Conservation (phyloP, 2,888 invertebrate genomes). For the Drosophila tripunctata region DNA sequence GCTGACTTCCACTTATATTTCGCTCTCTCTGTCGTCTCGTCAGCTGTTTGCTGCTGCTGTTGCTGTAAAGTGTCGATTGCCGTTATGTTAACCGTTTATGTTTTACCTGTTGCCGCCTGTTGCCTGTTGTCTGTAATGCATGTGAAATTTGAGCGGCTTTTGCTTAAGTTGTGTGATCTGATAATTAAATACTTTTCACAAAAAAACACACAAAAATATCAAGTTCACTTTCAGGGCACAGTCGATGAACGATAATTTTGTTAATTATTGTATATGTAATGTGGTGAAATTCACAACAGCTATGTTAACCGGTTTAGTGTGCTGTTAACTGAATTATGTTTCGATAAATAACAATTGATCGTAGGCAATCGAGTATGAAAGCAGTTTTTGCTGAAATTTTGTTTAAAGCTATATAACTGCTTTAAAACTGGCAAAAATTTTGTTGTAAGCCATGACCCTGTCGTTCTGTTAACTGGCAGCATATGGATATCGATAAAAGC, state of each 20-base stretch:
- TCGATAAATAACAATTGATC: too few relatives aligned
- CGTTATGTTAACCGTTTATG: not conserved
- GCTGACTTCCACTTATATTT: constrained; percentile 6
- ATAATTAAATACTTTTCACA: constrained; percentile 18
- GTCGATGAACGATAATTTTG: constrained; percentile 28
- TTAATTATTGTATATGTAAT: not conserved
- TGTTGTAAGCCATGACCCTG: too few relatives aligned
- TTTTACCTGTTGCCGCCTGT: constrained; percentile 35
- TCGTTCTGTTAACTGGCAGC: too few relatives aligned
- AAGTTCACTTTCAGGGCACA: constrained; percentile 8
- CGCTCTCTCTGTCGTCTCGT: constrained; percentile 17
- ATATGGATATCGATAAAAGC: too few relatives aligned
- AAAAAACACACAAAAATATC: constrained; percentile 12
- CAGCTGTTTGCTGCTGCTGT: constrained; percentile 32
- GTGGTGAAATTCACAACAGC: too few relatives aligned
- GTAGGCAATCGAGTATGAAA: too few relatives aligned
- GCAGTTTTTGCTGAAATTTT: too few relatives aligned
- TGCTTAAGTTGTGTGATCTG: not conserved
- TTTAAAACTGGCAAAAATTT: too few relatives aligned
- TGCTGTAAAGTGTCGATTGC: constrained; percentile 21
- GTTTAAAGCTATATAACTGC: too few relatives aligned
- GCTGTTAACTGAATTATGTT: too few relatives aligned
- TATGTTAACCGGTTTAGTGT: too few relatives aligned
- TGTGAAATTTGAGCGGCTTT: constrained; percentile 12
- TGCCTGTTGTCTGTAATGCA: constrained; percentile 9